Evolutionary conservation across 1,140 invertebrate species (phyloP).

Genomic region (Sweltsa coloradensis): DNA sequence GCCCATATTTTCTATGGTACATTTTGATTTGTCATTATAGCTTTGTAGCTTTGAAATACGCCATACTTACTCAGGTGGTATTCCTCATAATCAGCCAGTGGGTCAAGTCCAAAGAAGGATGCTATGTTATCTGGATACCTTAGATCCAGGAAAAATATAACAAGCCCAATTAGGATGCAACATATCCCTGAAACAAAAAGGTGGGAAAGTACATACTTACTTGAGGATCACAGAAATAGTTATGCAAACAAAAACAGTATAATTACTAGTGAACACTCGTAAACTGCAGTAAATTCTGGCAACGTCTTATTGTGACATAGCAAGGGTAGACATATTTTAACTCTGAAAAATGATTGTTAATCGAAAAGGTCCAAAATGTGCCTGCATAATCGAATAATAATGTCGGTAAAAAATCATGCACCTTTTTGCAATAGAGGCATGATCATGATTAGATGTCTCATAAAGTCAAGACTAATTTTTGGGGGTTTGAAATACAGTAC

Average conservation of each 20-base stretch:
- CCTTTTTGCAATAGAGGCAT: too few relatives aligned
- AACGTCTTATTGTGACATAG: too few relatives aligned
- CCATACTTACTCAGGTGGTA: slow-evolving; percentile 27
- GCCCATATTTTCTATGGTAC: too few relatives aligned
- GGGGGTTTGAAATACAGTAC: too few relatives aligned
- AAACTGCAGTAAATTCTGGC: too few relatives aligned
- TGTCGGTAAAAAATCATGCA: too few relatives aligned
- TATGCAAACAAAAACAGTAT: neutral
- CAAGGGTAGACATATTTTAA: too few relatives aligned
- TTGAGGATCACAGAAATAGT: neutral
- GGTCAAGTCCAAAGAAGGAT: slow-evolving; percentile 41
- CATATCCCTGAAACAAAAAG: slow-evolving; percentile 31
- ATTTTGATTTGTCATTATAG: neutral
- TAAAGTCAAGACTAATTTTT: too few relatives aligned
- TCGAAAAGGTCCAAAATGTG: too few relatives aligned
- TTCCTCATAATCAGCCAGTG: slow-evolving; percentile 39
- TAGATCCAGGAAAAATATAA: slow-evolving; percentile 33
- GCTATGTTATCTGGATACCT: slow-evolving; percentile 31
- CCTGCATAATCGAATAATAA: too few relatives aligned
- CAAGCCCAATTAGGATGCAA: slow-evolving; percentile 33
- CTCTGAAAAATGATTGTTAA: too few relatives aligned
- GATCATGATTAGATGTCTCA: too few relatives aligned
- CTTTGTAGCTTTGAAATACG: neutral
- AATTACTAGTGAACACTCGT: neutral
- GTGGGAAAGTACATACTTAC: neutral